Conservation (phyloP, 35 echinoderm and acorn worm genomes). For the Heliocidaris tuberculata region DNA sequence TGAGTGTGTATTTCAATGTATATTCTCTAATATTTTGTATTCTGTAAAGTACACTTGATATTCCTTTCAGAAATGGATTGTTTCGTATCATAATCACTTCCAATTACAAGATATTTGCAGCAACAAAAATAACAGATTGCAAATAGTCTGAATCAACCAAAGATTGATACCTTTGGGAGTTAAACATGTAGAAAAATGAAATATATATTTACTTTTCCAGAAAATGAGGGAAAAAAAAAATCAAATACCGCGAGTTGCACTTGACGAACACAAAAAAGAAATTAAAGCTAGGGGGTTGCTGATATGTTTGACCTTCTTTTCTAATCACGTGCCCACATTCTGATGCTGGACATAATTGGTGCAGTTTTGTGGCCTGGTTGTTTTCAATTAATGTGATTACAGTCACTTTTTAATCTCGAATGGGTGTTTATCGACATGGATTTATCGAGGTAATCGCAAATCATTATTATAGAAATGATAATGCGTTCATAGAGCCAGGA, state of each 20-base stretch:
- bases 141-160: too few relatives aligned
- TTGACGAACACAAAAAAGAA: not conserved
- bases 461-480: not conserved
- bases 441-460: not conserved
- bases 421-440: not conserved
- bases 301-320: conserved; percentile 4
- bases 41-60: too few relatives aligned
- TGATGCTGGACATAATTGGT: not conserved
- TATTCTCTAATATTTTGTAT: too few relatives aligned
- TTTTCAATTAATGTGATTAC: conserved; percentile 14
- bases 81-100: too few relatives aligned
- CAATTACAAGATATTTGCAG: too few relatives aligned
- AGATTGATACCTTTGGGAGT: too few relatives aligned
- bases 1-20: too few relatives aligned
- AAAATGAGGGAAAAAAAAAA: not conserved
- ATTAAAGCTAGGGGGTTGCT: not conserved
- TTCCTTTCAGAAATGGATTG: too few relatives aligned
- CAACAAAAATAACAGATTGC: too few relatives aligned
- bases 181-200: not conserved
- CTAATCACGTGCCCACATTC: not conserved
- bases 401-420: not conserved
- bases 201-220: not conserved
- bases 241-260: not conserved
- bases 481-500: too few relatives aligned
- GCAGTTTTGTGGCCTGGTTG: not conserved